phyloP scores from a whole-genome alignment of 2,797 vertebrate species.

The Melanogrammus aeglefinus region DNA sequence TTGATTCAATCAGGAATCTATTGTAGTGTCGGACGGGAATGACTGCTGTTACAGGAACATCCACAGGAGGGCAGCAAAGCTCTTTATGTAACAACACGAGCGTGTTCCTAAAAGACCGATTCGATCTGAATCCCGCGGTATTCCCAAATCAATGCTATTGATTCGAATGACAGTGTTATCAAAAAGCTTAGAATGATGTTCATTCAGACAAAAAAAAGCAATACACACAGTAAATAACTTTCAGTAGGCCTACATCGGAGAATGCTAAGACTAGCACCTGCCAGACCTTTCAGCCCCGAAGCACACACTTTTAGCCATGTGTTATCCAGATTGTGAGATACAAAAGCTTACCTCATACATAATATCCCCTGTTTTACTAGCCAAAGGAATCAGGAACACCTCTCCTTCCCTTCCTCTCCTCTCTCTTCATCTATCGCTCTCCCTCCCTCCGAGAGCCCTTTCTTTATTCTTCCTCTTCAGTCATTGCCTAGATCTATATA shows the following conservation, averaged over 20 bases:
- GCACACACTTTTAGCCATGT: background rate
- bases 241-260: background rate
- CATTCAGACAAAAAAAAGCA: background rate
- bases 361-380: background rate
- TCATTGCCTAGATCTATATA: conserved; percentile 56
- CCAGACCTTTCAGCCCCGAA: background rate
- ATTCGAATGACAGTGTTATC: background rate
- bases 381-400: background rate
- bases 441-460: conserved; percentile 1
- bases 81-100: background rate
- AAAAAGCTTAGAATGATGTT: background rate
- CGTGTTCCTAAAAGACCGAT: background rate
- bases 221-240: background rate
- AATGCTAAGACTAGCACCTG: background rate
- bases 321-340: background rate
- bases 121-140: background rate
- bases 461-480: conserved; percentile 37
- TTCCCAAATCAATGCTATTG: background rate
- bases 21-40: background rate
- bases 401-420: background rate
- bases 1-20: background rate
- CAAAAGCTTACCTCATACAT: background rate
- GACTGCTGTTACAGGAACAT: background rate
- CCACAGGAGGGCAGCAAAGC: background rate
- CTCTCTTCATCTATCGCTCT: background rate